Conservation (phyloP, 2,797 vertebrate species). For the Cyclura pinguis region DNA sequence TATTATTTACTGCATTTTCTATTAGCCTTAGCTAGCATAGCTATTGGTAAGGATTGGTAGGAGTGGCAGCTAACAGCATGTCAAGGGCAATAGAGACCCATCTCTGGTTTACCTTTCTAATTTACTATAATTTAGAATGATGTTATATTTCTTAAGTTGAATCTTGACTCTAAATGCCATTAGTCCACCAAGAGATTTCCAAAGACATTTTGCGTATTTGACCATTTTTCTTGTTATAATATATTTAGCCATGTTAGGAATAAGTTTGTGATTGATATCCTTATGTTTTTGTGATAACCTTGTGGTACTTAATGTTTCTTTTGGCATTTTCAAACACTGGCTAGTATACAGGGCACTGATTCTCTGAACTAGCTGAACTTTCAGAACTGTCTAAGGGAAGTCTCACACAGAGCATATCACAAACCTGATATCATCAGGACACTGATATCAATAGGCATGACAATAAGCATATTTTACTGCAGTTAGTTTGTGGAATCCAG, state of each 20-base stretch:
- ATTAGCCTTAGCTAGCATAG: not conserved
- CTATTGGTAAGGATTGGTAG: not conserved
- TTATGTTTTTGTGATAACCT: not conserved
- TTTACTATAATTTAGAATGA: not conserved
- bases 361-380: not conserved
- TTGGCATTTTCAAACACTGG: not conserved
- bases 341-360: not conserved
- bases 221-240: not conserved
- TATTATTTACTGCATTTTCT: not conserved
- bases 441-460: not conserved
- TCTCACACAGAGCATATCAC: not conserved
- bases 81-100: not conserved
- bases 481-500: too few relatives aligned
- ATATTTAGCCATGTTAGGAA: not conserved
- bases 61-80: not conserved
- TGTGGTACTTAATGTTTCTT: not conserved
- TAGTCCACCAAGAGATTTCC: not conserved
- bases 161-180: not conserved
- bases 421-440: not conserved
- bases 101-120: not conserved
- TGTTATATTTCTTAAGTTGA: not conserved
- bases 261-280: not conserved
- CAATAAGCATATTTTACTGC: too few relatives aligned
- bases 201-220: not conserved
- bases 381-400: not conserved